phyloP scores from a whole-genome alignment of 1,140 invertebrate species.

The Neodiprion virginianus region DNA sequence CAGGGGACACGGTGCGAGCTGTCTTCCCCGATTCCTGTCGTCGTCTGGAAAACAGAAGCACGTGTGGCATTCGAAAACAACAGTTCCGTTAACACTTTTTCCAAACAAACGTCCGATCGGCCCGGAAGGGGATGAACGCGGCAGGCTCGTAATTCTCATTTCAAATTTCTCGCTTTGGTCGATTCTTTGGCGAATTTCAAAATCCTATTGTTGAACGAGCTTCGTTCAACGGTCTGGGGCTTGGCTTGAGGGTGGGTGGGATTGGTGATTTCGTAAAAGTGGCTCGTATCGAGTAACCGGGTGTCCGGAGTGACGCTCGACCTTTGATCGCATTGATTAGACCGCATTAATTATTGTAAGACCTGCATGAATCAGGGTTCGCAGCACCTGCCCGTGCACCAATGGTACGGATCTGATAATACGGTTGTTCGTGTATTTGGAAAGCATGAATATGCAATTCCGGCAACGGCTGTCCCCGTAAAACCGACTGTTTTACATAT shows the following conservation, averaged over 20 bases:
- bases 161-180: background rate
- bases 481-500: background rate
- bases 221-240: conserved; percentile 18
- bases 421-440: background rate
- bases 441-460: conserved; percentile 1
- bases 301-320: too few species aligned
- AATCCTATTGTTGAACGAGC: conserved; percentile 15
- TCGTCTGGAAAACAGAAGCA: conserved; percentile 20
- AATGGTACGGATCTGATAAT: conserved; percentile 7
- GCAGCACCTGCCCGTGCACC: background rate
- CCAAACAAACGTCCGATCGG: background rate
- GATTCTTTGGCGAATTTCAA: background rate
- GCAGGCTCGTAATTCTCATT: background rate
- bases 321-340: too few species aligned
- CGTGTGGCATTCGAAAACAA: conserved; percentile 40
- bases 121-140: too few species aligned
- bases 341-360: background rate
- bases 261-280: too few species aligned
- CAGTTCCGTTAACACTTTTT: conserved; percentile 26
- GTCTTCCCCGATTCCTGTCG: conserved; percentile 34
- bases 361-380: conserved; percentile 5
- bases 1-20: conserved; percentile 31
- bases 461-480: conserved; percentile 3
- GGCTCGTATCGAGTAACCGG: too few species aligned
- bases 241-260: conserved; percentile 19